Evolutionary conservation across 2,113 vertebrate species (phyloP).

Genomic region (Centropus unirufus): DNA sequence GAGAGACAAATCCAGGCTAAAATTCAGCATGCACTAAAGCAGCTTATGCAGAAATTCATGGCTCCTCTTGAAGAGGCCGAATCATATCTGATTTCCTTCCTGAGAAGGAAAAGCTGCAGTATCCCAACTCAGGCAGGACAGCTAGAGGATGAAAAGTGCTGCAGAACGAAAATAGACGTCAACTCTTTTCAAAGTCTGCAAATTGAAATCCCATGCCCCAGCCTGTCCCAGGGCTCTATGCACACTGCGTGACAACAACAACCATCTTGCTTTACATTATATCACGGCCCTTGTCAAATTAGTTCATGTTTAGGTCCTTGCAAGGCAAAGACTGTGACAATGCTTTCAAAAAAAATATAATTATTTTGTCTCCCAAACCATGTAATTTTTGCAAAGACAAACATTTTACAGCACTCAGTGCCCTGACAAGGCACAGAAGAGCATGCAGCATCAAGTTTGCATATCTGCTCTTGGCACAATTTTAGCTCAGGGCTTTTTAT

Average conservation of each 20-base stretch:
- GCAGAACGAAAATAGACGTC: neutral
- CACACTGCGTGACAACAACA: neutral
- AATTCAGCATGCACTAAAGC: neutral
- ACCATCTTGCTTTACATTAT: neutral
- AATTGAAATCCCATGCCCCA: neutral
- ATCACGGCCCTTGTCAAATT: neutral
- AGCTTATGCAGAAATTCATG: accelerated
- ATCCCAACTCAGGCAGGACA: neutral
- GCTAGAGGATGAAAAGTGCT: neutral
- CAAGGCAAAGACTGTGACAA: neutral
- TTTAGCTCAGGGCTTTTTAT: neutral
- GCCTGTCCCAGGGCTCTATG: accelerated
- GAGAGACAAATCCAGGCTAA: neutral
- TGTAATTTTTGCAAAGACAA: neutral
- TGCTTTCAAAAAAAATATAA: neutral
- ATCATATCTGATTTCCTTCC: too few relatives aligned
- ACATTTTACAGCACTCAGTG: neutral
- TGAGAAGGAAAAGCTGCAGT: neutral
- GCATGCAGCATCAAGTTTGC: accelerated
- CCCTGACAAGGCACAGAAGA: neutral
- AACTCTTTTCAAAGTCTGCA: neutral
- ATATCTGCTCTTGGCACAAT: accelerated
- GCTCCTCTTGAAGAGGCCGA: neutral
- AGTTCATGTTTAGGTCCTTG: neutral
- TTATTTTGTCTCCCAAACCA: neutral